phyloP scores from a whole-genome alignment of 2,113 vertebrate genomes.

The Saimiri boliviensis region DNA sequence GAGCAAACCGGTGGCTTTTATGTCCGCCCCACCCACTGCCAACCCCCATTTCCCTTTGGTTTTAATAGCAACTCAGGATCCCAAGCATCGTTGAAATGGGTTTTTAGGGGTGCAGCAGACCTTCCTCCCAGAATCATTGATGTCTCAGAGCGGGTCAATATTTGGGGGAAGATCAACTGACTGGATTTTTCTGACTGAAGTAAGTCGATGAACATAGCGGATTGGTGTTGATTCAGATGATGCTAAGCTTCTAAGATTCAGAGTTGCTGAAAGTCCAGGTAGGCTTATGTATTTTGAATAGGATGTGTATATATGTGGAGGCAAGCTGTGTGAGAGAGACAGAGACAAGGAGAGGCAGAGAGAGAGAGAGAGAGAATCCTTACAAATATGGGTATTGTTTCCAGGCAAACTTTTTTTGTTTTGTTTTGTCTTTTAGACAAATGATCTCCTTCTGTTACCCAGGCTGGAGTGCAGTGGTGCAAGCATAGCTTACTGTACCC shows the following conservation, averaged over 20 bases:
- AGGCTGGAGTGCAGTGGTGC: too few relatives aligned
- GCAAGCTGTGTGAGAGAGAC: accelerated
- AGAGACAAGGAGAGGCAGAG: not conserved
- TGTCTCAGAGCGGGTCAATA: not conserved
- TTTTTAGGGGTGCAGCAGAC: not conserved
- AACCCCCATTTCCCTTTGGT: not conserved
- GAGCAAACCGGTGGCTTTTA: not conserved
- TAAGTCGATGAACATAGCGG: not conserved
- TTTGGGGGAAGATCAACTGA: not conserved
- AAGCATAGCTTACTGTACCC: too few relatives aligned
- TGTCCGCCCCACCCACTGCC: not conserved
- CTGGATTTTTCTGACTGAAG: not conserved
- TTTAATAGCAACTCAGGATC: not conserved
- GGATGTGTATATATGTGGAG: not conserved
- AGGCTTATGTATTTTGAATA: not conserved
- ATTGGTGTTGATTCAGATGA: not conserved
- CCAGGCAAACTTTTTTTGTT: not conserved
- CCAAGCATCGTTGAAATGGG: not conserved
- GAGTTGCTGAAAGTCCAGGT: not conserved
- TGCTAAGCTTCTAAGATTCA: not conserved
- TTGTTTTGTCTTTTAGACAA: too few relatives aligned
- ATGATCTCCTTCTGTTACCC: too few relatives aligned
- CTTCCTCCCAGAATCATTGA: not conserved
- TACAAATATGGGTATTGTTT: not conserved
- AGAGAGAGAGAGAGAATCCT: not conserved